These are phyloP conservation scores for Hydrophis major DNA, from an alignment of 2,797 vertebrate species.

Conservation along the genomic window DNA sequence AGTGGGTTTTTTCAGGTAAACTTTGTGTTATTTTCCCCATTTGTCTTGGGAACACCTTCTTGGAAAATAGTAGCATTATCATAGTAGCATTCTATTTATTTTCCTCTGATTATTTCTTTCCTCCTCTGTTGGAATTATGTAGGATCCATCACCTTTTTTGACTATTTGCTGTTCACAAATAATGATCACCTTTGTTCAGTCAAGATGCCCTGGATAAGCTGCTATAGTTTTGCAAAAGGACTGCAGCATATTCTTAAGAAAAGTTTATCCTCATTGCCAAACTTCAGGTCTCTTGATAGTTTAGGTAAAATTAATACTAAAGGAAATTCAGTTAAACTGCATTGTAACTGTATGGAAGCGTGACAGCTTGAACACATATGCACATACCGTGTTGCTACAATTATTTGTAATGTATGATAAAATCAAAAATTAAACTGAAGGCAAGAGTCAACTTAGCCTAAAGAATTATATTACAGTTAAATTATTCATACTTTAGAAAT, in stretches of 20 bases:
- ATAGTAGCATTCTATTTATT: background rate
- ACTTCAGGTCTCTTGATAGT: background rate
- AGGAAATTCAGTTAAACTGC: slow-evolving; percentile 8
- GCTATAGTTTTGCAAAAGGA: background rate
- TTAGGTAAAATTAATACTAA: background rate
- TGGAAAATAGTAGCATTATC: background rate
- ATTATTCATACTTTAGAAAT: background rate
- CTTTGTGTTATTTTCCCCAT: background rate
- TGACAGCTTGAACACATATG: background rate
- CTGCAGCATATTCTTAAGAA: background rate
- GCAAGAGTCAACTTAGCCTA: background rate
- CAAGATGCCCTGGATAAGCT: background rate
- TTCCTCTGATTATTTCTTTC: background rate
- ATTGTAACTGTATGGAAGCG: background rate
- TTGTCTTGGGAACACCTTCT: background rate
- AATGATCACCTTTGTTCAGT: background rate
- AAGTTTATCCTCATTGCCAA: background rate
- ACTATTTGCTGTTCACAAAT: background rate
- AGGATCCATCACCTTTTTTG: background rate
- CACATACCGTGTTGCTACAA: background rate
- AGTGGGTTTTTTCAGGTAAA: background rate
- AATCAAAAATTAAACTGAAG: background rate
- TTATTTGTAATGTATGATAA: background rate
- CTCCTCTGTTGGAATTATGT: background rate
- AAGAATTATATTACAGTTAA: background rate